Base-by-base conservation (phyloP, 2,113 vertebrate species). In the Passer domesticus region DNA sequence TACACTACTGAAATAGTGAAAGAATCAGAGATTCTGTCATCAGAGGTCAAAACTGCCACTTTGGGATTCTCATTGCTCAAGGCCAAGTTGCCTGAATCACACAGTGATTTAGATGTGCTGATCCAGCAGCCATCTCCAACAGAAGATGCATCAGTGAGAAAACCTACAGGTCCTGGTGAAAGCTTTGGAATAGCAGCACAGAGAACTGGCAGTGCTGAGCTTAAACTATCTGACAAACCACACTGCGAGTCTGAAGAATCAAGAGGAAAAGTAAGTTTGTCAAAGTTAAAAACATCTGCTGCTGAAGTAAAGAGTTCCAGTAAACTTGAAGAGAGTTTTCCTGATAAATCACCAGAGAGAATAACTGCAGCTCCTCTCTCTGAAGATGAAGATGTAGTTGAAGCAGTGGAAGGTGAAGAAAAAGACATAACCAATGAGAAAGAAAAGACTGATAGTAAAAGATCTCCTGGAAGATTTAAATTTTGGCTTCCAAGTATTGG, bases 51-150 rank as follows among this genome's bases (percentile, higher is more conserved):
- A 91, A 97, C 49, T 10, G 96, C 98, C 58, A 28, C 97, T 24
- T 95, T 97, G 8, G 98, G 98, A 6, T 98, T 98, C 82, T 98
- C 98, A 12, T 31, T 98, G 92, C 76, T 98, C 4, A 98, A 97
- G 89, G 84, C 41, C 3, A 98, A 96, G 73, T 50, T 97, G 53
- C 97, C 97, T 20, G 97, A 97, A 90, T 89, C 96, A 27, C 93
- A 55, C 0, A 35, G 66, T 2, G 81, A 79, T 63, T 73, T 94
- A 37, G 70, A 83, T 1, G 73, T 55, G n/a, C 37, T 62, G 21
- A 44, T 94, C 49, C 86, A 97, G 77, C 68, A 90, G 39, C 53
- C 89, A 19, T 69, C 91, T 83, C 82, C 55, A 0, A 53, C 39
- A 3, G 94, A 88, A 67, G 73, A n/a, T 58, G 15, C 6, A 66